Evolutionary conservation across 92 coral and sea anemone genomes (phyloP).

Genomic region (Actinostola sp.): DNA sequence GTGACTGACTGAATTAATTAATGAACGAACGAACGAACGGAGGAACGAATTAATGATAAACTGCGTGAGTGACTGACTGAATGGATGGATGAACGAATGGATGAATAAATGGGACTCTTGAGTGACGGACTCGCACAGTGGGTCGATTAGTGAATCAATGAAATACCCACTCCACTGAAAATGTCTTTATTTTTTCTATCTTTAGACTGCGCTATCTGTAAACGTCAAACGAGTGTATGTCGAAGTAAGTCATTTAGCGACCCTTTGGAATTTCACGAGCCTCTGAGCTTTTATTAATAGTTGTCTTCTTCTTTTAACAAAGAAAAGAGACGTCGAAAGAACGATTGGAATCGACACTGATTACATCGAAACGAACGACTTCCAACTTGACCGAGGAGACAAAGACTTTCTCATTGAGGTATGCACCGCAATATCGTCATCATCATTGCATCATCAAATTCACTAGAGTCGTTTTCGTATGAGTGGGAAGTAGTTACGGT

Average conservation of each 20-base stretch:
- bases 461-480: too few species aligned
- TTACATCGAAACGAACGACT: constrained; percentile 94
- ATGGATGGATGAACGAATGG: too few species aligned
- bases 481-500: too few species aligned
- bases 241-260: constrained; percentile 67
- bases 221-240: constrained; percentile 98
- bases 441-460: too few species aligned
- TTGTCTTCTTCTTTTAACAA: constrained; percentile 3
- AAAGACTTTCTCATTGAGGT: constrained; percentile 89
- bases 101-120: too few species aligned
- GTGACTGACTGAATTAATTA: too few species aligned
- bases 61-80: not conserved
- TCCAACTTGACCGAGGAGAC: constrained; percentile 81
- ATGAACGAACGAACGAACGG: too few species aligned
- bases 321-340: constrained; percentile 96
- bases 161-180: too few species aligned
- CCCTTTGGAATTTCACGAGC: not conserved
- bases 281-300: not conserved
- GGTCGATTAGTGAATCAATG: too few species aligned
- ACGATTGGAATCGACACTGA: constrained; percentile 97
- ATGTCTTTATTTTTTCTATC: not conserved
- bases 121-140: too few species aligned
- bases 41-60: too few species aligned
- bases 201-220: constrained; percentile 91
- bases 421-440: constrained; percentile 1